A percentile compares a stretch with the other conserved stretches of the same genome.
phyloP scores from a whole-genome alignment of 2,797 vertebrate species.

The Salarias fasciatus region DNA sequence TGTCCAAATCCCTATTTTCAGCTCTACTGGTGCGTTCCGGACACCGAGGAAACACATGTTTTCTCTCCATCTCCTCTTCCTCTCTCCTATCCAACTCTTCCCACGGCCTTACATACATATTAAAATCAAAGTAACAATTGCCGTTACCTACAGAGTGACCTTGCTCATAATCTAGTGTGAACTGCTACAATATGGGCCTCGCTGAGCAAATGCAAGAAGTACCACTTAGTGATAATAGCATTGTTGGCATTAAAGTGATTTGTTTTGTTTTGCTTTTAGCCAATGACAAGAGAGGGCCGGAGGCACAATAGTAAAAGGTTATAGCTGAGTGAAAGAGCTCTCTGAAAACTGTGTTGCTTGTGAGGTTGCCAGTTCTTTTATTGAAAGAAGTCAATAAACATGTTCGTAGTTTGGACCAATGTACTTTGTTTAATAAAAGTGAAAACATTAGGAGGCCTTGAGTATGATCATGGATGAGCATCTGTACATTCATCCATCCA shows the following conservation, averaged over 20 bases:
- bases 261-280: slow-evolving; percentile 61
- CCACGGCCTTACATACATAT: not conserved
- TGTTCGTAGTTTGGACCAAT: slow-evolving; percentile 24
- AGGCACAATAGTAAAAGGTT: slow-evolving; percentile 50
- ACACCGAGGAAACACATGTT: slow-evolving; percentile 70
- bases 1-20: slow-evolving; percentile 70
- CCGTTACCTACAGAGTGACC: slow-evolving; percentile 32
- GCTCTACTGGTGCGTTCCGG: slow-evolving; percentile 71
- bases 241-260: slow-evolving; percentile 64
- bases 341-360: slow-evolving; percentile 31
- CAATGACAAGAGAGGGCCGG: slow-evolving; percentile 39
- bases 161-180: slow-evolving; percentile 36
- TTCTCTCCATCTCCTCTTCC: slow-evolving; percentile 56
- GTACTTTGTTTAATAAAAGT: not conserved
- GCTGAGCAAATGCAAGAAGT: slow-evolving; percentile 37
- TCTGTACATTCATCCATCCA: too few species aligned
- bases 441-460: not conserved
- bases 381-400: slow-evolving; percentile 13
- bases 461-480: not conserved
- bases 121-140: slow-evolving; percentile 23
- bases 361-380: slow-evolving; percentile 25
- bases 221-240: slow-evolving; percentile 44
- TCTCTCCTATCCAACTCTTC: not conserved
- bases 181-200: slow-evolving; percentile 4
- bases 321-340: slow-evolving; percentile 22